phyloP scores from a whole-genome alignment of 2,113 vertebrate genomes.

The Cyprinodon variegatus region DNA sequence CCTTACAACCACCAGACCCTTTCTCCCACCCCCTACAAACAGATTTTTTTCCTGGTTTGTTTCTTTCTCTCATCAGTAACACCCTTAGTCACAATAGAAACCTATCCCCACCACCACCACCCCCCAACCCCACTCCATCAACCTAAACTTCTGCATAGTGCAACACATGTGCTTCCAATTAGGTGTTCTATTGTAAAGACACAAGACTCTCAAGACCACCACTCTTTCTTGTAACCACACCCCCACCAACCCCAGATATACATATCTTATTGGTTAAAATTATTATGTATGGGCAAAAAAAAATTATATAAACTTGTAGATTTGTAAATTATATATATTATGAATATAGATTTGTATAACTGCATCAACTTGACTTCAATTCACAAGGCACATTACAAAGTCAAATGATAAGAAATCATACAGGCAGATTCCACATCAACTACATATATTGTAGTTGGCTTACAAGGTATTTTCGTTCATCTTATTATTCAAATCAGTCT shows the following conservation, averaged over 20 bases:
- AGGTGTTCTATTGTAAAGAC: constrained; percentile 65
- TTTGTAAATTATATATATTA: background rate
- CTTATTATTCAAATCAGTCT: too few species aligned
- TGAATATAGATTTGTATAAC: background rate
- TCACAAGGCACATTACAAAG: too few species aligned
- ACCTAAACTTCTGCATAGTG: constrained; percentile 55
- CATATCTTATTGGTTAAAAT: constrained; percentile 56
- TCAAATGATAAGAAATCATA: too few species aligned
- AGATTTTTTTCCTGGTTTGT: constrained; percentile 15
- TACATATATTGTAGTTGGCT: too few species aligned
- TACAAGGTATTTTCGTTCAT: too few species aligned
- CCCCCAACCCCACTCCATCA: constrained; percentile 10
- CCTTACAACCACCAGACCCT: constrained; percentile 60
- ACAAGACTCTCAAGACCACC: constrained; percentile 43
- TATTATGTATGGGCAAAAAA: constrained; percentile 36
- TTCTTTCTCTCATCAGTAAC: constrained; percentile 68
- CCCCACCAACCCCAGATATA: constrained; percentile 7
- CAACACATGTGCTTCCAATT: constrained; percentile 79
- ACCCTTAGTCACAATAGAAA: constrained; percentile 68
- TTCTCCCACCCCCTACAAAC: constrained; percentile 50
- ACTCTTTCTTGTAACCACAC: constrained; percentile 56
- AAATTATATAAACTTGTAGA: constrained; percentile 7
- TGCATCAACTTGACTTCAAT: background rate
- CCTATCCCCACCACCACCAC: constrained; percentile 24
- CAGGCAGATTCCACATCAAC: too few species aligned